A percentile compares a stretch with the other conserved stretches of the same genome.
Conservation (phyloP, 2,888 invertebrate species). For the Electrophaes corylata region DNA sequence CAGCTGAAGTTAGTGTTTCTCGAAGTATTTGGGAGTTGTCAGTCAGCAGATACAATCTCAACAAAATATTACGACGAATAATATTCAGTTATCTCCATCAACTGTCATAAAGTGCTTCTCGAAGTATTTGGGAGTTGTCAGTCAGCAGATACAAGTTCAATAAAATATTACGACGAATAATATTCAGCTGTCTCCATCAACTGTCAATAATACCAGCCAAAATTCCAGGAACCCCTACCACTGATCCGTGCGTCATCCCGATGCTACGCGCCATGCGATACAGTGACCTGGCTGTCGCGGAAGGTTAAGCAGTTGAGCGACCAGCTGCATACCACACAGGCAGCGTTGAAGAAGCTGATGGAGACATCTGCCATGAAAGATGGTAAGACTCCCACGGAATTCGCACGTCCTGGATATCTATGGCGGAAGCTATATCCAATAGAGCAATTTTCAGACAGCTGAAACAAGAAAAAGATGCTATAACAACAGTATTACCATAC, state of each 20-base stretch:
- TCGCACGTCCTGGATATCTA: too few species aligned
- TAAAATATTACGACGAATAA: neutral
- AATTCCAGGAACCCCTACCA: slow-evolving; percentile 68
- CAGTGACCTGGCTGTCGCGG: slow-evolving; percentile 83
- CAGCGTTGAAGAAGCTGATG: slow-evolving; percentile 71
- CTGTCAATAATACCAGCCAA: too few species aligned
- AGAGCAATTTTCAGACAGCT: too few species aligned
- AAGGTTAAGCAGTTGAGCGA: slow-evolving; percentile 82
- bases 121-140: too few species aligned
- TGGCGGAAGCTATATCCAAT: too few species aligned
- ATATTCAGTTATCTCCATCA: too few species aligned
- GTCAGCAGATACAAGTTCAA: neutral
- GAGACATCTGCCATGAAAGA: slow-evolving; percentile 61
- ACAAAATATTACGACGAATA: neutral
- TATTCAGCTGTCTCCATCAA: too few species aligned
- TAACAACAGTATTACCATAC: too few species aligned
- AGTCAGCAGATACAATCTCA: neutral
- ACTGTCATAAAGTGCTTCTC: too few species aligned
- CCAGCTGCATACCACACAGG: slow-evolving; percentile 78
- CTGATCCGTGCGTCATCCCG: slow-evolving; percentile 75
- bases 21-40: neutral
- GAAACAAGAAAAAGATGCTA: too few species aligned
- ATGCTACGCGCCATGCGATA: slow-evolving; percentile 87
- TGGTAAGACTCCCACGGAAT: slow-evolving; percentile 32
- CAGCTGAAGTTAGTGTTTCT: neutral